A percentile compares a stretch with the other conserved stretches of the same genome.
Evolutionary conservation across 2,888 invertebrate genomes (phyloP).

Genomic region (Sphaerophoria rueppellii): DNA sequence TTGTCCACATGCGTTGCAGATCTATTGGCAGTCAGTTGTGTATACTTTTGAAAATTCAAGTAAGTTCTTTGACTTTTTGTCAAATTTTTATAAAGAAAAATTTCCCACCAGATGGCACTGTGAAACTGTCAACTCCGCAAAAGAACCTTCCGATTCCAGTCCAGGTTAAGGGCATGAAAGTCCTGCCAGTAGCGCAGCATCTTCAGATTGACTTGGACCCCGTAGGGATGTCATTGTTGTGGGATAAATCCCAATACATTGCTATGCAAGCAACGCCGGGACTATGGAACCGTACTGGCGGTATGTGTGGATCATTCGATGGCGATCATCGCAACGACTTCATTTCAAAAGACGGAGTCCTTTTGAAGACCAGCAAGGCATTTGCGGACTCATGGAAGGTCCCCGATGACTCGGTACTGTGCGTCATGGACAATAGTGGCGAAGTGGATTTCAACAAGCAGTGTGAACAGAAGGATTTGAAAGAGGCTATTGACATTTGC

Average conservation of each 20-base stretch:
- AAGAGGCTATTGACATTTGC: conserved; percentile 85
- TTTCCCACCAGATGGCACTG: conserved; percentile 83
- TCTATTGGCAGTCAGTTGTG: conserved; percentile 87
- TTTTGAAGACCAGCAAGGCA: conserved; percentile 81
- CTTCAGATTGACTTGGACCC: conserved; percentile 87
- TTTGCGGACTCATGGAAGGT: conserved; percentile 81
- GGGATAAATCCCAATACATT: conserved; percentile 89
- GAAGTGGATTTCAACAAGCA: conserved; percentile 77
- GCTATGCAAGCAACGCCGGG: conserved; percentile 86
- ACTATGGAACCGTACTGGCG: conserved; percentile 91
- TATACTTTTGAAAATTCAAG: conserved; percentile 84
- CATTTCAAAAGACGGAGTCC: conserved; percentile 84
- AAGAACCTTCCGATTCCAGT: conserved; percentile 87
- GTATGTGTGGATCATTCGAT: conserved; percentile 91
- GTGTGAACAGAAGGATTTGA: conserved; percentile 77
- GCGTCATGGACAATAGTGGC: conserved; percentile 78
- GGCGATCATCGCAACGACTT: conserved; percentile 88
- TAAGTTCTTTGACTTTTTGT: conserved; percentile 76
- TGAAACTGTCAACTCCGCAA: conserved; percentile 83
- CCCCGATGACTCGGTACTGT: conserved; percentile 78
- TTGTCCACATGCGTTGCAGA: conserved; percentile 79
- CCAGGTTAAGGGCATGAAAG: conserved; percentile 88
- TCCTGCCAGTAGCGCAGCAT: conserved; percentile 88
- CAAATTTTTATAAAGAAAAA: too few species aligned
- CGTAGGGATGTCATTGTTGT: conserved; percentile 87